Conservation (phyloP, 2,797 vertebrate species). For the Falco naumanni region DNA sequence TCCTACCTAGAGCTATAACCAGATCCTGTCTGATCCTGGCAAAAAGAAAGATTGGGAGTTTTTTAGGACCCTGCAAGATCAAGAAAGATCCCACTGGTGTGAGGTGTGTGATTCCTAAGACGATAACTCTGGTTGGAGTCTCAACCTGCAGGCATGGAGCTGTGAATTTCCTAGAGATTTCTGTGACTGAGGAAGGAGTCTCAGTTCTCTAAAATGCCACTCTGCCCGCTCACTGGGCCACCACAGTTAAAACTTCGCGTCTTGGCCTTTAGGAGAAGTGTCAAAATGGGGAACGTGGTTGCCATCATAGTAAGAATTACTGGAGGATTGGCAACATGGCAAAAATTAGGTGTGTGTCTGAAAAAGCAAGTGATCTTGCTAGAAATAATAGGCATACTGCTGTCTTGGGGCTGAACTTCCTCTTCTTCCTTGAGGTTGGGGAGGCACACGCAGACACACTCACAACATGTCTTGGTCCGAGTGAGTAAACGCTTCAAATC, state of each 20-base stretch:
- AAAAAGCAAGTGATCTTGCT: neutral
- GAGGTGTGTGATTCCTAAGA: neutral
- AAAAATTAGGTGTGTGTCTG: neutral
- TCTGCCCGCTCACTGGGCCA: neutral
- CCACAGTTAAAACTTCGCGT: neutral
- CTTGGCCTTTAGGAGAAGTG: neutral
- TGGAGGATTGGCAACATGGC: neutral
- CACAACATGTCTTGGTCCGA: neutral
- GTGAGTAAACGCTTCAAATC: neutral
- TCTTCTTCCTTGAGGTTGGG: neutral
- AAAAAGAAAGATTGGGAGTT: neutral
- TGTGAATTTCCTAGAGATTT: neutral
- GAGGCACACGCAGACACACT: neutral
- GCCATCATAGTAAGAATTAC: neutral
- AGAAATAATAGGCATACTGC: neutral
- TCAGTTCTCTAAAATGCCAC: fast-evolving
- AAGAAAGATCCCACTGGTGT: neutral
- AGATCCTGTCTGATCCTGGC: neutral
- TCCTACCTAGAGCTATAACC: neutral
- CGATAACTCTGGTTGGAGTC: neutral
- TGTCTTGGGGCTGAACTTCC: neutral
- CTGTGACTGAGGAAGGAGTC: neutral
- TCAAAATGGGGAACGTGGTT: fast-evolving
- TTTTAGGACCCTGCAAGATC: neutral
- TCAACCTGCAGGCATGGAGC: neutral